Conservation (phyloP, 1,140 invertebrate species). For the Trachymyrmex cornetzi region DNA sequence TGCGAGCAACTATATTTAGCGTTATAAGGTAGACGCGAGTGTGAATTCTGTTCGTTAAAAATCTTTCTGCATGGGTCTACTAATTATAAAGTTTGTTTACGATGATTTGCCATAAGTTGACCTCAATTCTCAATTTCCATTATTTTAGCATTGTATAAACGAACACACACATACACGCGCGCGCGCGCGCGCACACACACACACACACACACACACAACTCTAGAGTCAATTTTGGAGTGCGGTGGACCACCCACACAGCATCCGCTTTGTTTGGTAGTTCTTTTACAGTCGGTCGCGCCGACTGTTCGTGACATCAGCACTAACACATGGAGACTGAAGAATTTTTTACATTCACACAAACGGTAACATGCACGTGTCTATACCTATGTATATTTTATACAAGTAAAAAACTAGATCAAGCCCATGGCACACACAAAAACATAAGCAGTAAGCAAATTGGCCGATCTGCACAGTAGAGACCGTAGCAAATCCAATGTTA, state of each 20-base stretch:
- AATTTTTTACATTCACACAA: slow-evolving; percentile 59
- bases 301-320: slow-evolving; percentile 22
- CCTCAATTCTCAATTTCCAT: slow-evolving; percentile 12
- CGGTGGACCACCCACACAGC: slow-evolving; percentile 61
- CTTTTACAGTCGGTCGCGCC: slow-evolving; percentile 18
- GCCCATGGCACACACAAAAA: no score
- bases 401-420: slow-evolving; percentile 14
- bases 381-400: not conserved
- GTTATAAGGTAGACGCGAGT: not conserved
- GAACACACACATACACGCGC: not conserved
- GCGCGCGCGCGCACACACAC: no score
- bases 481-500: no score
- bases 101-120: slow-evolving; percentile 14
- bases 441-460: no score
- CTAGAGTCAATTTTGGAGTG: not conserved
- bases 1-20: not conserved
- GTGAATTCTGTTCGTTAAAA: not conserved
- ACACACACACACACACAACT: no score
- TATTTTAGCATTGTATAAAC: slow-evolving; percentile 1
- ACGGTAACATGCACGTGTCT: no score
- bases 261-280: slow-evolving; percentile 37
- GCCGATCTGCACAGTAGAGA: no score
- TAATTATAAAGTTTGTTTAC: slow-evolving; percentile 25
- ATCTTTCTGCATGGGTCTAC: not conserved
- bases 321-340: slow-evolving; percentile 14